Evolutionary conservation across 1,140 invertebrate species (phyloP), one percentile per base, ranked within the genome.

Genomic region (Pachypsylla venusta): DNA sequence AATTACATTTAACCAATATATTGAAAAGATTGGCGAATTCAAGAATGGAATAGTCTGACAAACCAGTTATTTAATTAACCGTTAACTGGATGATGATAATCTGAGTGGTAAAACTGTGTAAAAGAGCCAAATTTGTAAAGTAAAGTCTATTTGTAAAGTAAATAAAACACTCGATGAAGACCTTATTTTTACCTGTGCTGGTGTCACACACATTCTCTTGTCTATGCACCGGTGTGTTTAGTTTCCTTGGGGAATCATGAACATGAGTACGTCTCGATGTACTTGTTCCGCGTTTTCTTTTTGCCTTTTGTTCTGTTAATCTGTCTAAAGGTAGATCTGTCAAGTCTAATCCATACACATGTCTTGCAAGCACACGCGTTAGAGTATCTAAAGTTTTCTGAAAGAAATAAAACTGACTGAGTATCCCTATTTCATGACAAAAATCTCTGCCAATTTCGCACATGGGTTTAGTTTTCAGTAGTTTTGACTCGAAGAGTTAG

Each of bases 331-430:
- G 91, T 35, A 95, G 72, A 73, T 96, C 90, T 56, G 84, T 84
- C 40, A 98, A 72, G 74, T 97, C 93, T 60, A 98, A 75, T 62
- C 85, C 84, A 67, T 97, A 98, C 22, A 97, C 91, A 67, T 95
- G 90, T 26, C 88, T 79, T 0, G 92, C 92, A 28, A 97, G 74
- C 22, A 97, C 91, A 64, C 91, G 77, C 0, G 93, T 97, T 62
- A 97, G 70, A 0, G 92, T 96, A 68, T 96, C 92, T 79, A 98
- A 84, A 19, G 93, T 97, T 88, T 96, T 97, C 84, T 93, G 67
- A 56, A 67, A 70, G 64, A 20, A 66, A 61, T 62, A 58, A 48
- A 60, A 40, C 39, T 40, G 19, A 40, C 19, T 2, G 1, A 2
- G 19, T n/a, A n/a, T n/a, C n/a, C n/a, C n/a, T n/a, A n/a, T n/a